A percentile compares a stretch with the other conserved stretches of the same genome.
Conservation (phyloP, 2,113 vertebrate species). For the Cynopterus brachyotis region DNA sequence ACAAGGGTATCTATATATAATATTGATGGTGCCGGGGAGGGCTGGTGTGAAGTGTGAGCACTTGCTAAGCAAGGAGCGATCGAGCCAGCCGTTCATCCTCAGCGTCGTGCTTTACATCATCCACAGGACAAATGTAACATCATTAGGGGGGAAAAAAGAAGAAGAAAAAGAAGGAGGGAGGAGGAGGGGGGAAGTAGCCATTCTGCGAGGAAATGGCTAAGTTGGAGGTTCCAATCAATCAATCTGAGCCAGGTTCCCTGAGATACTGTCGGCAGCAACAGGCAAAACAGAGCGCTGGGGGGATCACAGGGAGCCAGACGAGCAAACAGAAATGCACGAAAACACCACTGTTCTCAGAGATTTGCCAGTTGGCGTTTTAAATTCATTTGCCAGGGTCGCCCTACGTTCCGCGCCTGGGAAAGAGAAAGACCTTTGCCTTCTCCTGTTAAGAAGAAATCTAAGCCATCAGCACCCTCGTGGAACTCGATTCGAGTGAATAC, state of each 20-base stretch:
- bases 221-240: conserved; percentile 94
- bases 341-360: conserved; percentile 51
- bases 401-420: not conserved
- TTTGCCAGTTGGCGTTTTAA: conserved; percentile 6
- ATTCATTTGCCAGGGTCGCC: not conserved
- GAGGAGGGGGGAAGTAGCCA: conserved; percentile 78
- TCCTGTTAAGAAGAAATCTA: conserved; percentile 24
- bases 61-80: conserved; percentile 94
- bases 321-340: not conserved
- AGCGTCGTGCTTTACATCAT: conserved; percentile 83
- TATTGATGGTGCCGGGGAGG: conserved; percentile 94
- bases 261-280: conserved; percentile 88
- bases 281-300: conserved; percentile 86
- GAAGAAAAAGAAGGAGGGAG: not conserved
- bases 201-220: conserved; percentile 92
- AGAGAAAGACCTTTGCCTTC: conserved; percentile 1
- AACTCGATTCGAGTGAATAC: conserved; percentile 23
- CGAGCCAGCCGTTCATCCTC: conserved; percentile 88
- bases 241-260: conserved; percentile 83
- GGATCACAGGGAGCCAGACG: conserved; percentile 66
- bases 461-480: not conserved
- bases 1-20: conserved; percentile 99
- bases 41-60: conserved; percentile 86
- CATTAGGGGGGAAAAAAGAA: conserved; percentile 88
- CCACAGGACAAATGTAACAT: conserved; percentile 96